phyloP scores from a whole-genome alignment of 2,797 vertebrate genomes.

The Microtus californicus region DNA sequence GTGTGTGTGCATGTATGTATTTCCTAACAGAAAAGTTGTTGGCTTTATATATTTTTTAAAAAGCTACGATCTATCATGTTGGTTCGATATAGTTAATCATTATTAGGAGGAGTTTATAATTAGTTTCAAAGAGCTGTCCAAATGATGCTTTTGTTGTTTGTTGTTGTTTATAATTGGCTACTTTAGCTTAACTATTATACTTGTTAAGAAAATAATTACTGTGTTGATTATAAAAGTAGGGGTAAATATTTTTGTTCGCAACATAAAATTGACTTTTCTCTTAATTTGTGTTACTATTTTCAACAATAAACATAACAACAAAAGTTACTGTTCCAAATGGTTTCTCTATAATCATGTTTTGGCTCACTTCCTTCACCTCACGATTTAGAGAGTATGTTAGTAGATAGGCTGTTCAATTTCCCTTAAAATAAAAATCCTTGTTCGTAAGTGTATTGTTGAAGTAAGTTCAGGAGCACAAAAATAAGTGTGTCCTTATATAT shows the following conservation, averaged over 20 bases:
- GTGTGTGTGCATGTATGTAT: too few relatives aligned
- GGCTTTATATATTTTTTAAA: background rate
- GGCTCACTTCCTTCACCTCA: slow-evolving; percentile 33
- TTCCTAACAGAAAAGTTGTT: background rate
- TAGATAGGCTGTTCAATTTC: background rate
- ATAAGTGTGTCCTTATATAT: background rate
- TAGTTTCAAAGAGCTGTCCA: slow-evolving; percentile 23
- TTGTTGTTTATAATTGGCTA: slow-evolving; percentile 54
- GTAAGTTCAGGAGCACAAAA: background rate
- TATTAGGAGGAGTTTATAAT: slow-evolving; percentile 41
- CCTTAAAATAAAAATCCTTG: background rate
- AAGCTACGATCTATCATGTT: background rate
- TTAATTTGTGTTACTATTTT: slow-evolving; percentile 29
- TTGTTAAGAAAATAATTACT: slow-evolving; percentile 66
- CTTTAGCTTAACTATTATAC: slow-evolving; percentile 52
- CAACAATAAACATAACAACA: slow-evolving; percentile 53
- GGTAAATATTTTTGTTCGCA: slow-evolving; percentile 68
- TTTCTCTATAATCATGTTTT: slow-evolving; percentile 41
- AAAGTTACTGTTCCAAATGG: background rate
- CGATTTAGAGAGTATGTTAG: background rate
- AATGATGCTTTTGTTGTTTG: slow-evolving; percentile 24
- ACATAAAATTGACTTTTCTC: slow-evolving; percentile 9
- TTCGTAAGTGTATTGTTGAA: background rate
- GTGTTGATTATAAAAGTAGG: slow-evolving; percentile 21
- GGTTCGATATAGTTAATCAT: background rate